phyloP scores from a whole-genome alignment of 2,888 invertebrate species.

The Monopis laevigella region DNA sequence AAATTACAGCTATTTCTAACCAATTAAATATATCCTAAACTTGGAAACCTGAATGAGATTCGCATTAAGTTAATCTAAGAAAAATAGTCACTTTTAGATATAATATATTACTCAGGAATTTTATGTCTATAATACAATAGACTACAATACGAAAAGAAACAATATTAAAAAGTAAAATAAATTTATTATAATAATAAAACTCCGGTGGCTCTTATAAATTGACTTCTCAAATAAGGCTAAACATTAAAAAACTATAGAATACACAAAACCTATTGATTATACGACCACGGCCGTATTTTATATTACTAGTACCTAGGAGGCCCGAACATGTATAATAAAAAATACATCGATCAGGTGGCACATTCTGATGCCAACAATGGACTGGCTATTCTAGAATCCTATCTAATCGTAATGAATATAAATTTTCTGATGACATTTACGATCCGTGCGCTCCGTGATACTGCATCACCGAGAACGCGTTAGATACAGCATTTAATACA shows the following conservation, averaged over 20 bases:
- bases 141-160: no score
- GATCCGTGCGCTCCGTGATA: slow-evolving; percentile 58
- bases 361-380: slow-evolving; percentile 42
- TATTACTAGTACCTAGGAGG: slow-evolving; percentile 25
- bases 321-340: slow-evolving; percentile 51
- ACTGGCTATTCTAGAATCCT: slow-evolving; percentile 51
- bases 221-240: slow-evolving; percentile 46
- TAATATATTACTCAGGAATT: no score
- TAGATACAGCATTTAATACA: slow-evolving; percentile 46
- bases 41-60: no score
- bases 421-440: slow-evolving; percentile 67
- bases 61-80: no score
- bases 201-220: slow-evolving; percentile 42
- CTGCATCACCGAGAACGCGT: slow-evolving; percentile 48
- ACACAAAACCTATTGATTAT: slow-evolving; percentile 41
- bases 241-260: slow-evolving; percentile 33
- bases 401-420: slow-evolving; percentile 68
- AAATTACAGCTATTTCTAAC: no score
- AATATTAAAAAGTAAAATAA: neutral
- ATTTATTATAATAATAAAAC: neutral
- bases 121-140: no score
- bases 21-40: no score
- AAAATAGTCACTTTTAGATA: no score
- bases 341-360: slow-evolving; percentile 58
- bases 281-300: slow-evolving; percentile 32